phyloP scores from a whole-genome alignment of 1,140 invertebrate genomes.

The Helicorthomorpha holstii region DNA sequence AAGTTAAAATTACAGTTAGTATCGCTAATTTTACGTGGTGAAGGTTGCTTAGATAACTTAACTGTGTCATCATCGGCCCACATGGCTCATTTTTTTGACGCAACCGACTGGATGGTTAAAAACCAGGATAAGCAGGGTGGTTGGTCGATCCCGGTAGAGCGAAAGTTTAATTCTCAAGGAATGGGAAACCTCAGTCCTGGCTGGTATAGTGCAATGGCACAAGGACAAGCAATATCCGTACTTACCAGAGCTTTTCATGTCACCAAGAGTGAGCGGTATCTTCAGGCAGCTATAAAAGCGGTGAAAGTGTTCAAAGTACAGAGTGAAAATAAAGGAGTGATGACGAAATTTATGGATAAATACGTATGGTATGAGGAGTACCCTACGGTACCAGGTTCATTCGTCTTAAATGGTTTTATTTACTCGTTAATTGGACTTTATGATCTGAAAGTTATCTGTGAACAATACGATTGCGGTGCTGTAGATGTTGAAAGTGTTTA shows the following conservation, averaged over 20 bases:
- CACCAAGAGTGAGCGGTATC: conserved; percentile 54
- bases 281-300: conserved; percentile 60
- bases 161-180: conserved; percentile 48
- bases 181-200: conserved; percentile 62
- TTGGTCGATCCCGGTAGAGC: conserved; percentile 70
- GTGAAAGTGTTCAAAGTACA: conserved; percentile 59
- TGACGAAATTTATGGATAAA: conserved; percentile 62
- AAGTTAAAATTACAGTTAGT: conserved; percentile 54
- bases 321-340: conserved; percentile 51
- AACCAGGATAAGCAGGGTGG: conserved; percentile 74
- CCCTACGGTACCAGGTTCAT: conserved; percentile 82
- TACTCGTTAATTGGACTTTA: conserved; percentile 93
- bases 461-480: conserved; percentile 14
- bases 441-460: conserved; percentile 57
- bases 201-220: conserved; percentile 96
- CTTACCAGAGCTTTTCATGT: conserved; percentile 72
- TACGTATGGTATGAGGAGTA: conserved; percentile 95
- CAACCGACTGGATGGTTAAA: conserved; percentile 79
- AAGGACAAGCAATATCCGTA: conserved; percentile 89
- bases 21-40: conserved; percentile 49
- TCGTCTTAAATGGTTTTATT: conserved; percentile 97
- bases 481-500: conserved; percentile 37
- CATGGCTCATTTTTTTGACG: conserved; percentile 73
- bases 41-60: conserved; percentile 62
- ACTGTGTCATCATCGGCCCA: conserved; percentile 67